Evolutionary conservation across 1,140 invertebrate species (phyloP).

Genomic region (Drosophila simulans): DNA sequence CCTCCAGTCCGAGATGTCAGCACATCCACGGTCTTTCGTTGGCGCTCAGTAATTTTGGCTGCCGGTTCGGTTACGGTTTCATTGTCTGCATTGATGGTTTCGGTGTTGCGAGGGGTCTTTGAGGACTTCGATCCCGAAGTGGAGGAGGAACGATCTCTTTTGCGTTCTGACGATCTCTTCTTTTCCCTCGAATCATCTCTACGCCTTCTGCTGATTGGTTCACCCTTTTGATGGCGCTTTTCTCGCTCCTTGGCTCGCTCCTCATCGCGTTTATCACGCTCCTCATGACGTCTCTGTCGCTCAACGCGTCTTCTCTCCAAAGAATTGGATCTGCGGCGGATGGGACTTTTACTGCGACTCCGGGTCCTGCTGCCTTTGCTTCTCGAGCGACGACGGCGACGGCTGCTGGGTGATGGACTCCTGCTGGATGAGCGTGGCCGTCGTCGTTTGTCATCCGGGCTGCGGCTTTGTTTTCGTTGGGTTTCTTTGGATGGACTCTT

Average conservation of each 20-base stretch:
- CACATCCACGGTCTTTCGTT: slow-evolving; percentile 87
- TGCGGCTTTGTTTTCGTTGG: slow-evolving; percentile 43
- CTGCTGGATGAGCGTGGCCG: slow-evolving; percentile 26
- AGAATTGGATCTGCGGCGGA: slow-evolving; percentile 64
- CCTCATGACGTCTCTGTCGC: slow-evolving; percentile 69
- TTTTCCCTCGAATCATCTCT: slow-evolving; percentile 25
- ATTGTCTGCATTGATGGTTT: slow-evolving; percentile 50
- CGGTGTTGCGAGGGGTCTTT: slow-evolving; percentile 4
- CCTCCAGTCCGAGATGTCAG: slow-evolving; percentile 96
- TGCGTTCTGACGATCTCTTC: slow-evolving; percentile 12
- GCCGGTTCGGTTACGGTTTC: slow-evolving; percentile 69
- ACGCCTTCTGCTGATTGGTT: slow-evolving; percentile 8
- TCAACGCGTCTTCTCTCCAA: slow-evolving; percentile 68
- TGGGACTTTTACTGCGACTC: slow-evolving; percentile 52
- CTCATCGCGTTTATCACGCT: slow-evolving; percentile 66
- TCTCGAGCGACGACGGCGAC: slow-evolving; percentile 42
- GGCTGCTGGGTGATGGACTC: slow-evolving; percentile 49
- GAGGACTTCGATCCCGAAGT: slow-evolving; percentile 8
- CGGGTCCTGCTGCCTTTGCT: slow-evolving; percentile 47
- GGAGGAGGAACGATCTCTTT: slow-evolving; percentile 14
- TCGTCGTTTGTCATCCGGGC: slow-evolving; percentile 9
- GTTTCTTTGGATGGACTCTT: slow-evolving; percentile 10
- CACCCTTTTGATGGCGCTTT: slow-evolving; percentile 51
- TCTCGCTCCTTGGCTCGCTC: slow-evolving; percentile 54
- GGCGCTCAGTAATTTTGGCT: slow-evolving; percentile 78